Base-by-base conservation (phyloP, 2,797 vertebrate genomes). In the Lateolabrax maculatus region DNA sequence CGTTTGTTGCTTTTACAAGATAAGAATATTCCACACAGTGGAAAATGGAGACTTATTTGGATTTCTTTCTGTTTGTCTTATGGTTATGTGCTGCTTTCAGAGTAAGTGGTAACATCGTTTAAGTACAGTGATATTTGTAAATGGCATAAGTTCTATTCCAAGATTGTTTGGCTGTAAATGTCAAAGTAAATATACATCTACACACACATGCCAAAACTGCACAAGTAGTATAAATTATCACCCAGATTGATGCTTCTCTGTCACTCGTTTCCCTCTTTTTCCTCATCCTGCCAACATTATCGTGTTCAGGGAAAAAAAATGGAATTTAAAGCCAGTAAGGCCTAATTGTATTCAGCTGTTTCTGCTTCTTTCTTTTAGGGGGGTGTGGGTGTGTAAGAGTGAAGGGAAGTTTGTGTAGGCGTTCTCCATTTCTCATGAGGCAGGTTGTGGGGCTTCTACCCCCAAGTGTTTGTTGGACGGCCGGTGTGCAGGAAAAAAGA, bases 311-410 rank as follows among this genome's bases (percentile, higher is more conserved):
- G 67, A 91, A 91, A 90, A n/a, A 46, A 55, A 89, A 75, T 77
- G 84, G 84, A 90, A 91, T 89, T 86, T 86, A 88, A 92, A 87
- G 85, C 74, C 89, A 85, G 79, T 89, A 34, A 34, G 75, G 67
- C 64, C 43, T 94, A 95, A 95, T 94, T 93, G 81, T 89, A 62
- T 92, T 92, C 94, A 95, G 93, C 94, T 95, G 94, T 91, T 88
- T 86, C 84, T 86, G 76, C 84, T 84, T 89, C 69, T 73, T 55
- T 81, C 62, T 67, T 77, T 81, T 70, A 68, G 55, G 48, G 62
- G 65, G 53, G 66, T n/a, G 83, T 67, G 76, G 65, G 84, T 64
- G 84, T 81, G 72, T 71, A 39, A 62, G 56, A 70, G 76, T 62
- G 18, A 49, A 57, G 75, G 85, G 48, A 86, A 62, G 75, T 80